Conservation (phyloP, 2,797 vertebrate genomes). For the Ispidina picta region DNA sequence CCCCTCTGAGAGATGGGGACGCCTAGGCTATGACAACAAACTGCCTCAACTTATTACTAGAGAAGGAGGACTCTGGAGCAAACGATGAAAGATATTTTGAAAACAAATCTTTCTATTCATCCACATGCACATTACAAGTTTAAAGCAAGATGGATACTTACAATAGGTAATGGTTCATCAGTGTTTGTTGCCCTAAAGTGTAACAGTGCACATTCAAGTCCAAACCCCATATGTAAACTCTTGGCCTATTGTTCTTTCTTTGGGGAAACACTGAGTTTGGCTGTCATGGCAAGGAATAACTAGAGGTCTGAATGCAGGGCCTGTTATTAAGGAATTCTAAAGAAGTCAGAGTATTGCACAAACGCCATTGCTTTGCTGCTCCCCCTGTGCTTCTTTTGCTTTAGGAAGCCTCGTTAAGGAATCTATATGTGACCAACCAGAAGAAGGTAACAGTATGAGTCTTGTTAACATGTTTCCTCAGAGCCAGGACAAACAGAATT, state of each 20-base stretch:
- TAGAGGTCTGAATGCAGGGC: background rate
- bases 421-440: background rate
- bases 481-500: background rate
- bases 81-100: background rate
- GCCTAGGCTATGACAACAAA: background rate
- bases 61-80: background rate
- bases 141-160: background rate
- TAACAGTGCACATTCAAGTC: background rate
- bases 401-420: background rate
- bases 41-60: background rate
- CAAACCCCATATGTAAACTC: background rate
- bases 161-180: background rate
- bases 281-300: background rate
- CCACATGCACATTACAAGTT: background rate
- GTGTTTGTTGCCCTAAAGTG: background rate
- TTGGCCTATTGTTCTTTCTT: rapidly evolving
- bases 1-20: background rate
- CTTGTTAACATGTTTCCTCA: background rate
- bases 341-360: background rate
- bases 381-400: background rate
- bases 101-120: background rate
- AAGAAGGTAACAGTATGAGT: background rate
- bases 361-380: background rate
- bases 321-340: background rate
- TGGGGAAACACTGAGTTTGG: background rate